These are phyloP conservation scores for Rhinopomastus cyanomelas DNA, from an alignment of 2,113 vertebrate species.

Conservation along the genomic window DNA sequence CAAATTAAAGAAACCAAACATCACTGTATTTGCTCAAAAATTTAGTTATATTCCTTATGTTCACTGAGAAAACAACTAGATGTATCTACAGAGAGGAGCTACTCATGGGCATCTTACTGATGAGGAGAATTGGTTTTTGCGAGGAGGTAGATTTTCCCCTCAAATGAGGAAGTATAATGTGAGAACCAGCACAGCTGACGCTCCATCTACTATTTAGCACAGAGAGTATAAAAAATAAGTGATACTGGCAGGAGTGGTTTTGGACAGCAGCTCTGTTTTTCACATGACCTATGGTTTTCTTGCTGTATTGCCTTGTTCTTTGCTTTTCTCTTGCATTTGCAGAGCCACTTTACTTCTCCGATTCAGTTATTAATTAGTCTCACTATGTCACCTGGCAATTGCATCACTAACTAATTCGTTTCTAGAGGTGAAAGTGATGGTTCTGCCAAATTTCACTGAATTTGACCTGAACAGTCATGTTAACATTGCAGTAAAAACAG, in stretches of 20 bases:
- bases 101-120: neutral
- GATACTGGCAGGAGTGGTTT: neutral
- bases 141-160: neutral
- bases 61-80: neutral
- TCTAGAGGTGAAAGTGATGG: neutral
- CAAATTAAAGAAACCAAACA: neutral
- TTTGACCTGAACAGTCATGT: neutral
- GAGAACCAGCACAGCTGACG: neutral
- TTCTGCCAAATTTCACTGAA: neutral
- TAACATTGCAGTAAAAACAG: neutral
- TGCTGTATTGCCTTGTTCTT: neutral
- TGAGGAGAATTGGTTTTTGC: neutral
- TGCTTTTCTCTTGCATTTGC: neutral
- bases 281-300: neutral
- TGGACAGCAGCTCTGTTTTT: neutral
- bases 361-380: neutral
- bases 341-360: neutral
- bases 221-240: neutral
- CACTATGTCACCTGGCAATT: neutral
- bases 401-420: neutral
- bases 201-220: neutral
- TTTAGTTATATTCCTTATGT: neutral
- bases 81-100: neutral
- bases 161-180: neutral
- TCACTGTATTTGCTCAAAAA: neutral